Evolutionary conservation across 2,888 invertebrate genomes (phyloP), one percentile per base, ranked within the genome.

Genomic region (Orchesella flavescens): DNA sequence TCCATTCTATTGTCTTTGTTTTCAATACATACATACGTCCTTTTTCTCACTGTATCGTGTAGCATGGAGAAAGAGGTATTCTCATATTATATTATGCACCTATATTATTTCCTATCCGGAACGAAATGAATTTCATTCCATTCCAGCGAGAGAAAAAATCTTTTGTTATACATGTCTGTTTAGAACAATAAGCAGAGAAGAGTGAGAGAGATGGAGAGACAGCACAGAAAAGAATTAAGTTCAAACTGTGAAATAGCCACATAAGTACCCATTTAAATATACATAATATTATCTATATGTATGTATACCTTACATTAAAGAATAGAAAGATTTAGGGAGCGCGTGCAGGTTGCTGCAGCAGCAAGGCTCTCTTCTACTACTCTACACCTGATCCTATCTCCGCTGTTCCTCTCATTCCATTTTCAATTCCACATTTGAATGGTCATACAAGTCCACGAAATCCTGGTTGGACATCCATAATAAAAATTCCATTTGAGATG

Each of bases 221-320:
- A 34, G 34, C 34, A 2, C 34, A 49, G 53, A 21, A 23, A 24
- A 69, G 68, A 68, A 68, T 77, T 19, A 43, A n/a, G n/a, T 21
- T 78, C 69, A 71, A 71, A 71, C 78, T 79, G 78, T 71, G 71
- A 79, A 79, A 79, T 79, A 61, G 71, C 78, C 78, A 78, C 59
- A 24, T 57, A 68, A 77, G 69, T 57, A 23, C 24, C 43, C 72
- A 57, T 72, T 72, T 71, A 17, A 21, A 13, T 19, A 13, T 23
- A 24, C 24, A 10, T 68, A 13, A 34, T 34, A 34, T 4, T 49
- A n/a, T 10, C 5, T 2, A 49, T 10, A 49, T 7, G 49, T 44
- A 9, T 44, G 49, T 49, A 49, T n/a, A 17, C 17, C 43, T 15
- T 19, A 10, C 55, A 71, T 69, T 21, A 71, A 69, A 4, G 53